A percentile compares a stretch with the other conserved stretches of the same genome.
Conservation (phyloP, 64 coral and sea anemone genomes). For the Montipora efflorescens region DNA sequence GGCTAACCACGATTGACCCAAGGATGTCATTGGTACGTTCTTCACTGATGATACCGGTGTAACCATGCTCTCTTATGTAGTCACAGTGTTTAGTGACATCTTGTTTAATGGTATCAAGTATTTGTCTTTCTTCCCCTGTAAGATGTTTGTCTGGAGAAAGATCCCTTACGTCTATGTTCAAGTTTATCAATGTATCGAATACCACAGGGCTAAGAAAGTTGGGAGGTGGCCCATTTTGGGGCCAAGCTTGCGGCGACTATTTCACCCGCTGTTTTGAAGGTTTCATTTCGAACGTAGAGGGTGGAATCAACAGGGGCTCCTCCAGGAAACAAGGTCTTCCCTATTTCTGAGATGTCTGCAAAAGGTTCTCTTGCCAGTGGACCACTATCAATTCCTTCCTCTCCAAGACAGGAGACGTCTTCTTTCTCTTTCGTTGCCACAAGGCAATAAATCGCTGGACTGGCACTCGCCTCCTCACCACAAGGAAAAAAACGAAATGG, state of each 20-base stretch:
- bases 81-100: neutral
- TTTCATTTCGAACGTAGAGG: neutral
- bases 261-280: neutral
- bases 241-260: neutral
- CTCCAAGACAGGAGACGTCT: neutral
- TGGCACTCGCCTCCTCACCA: neutral
- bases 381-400: neutral
- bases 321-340: neutral
- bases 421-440: neutral
- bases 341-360: neutral
- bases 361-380: neutral
- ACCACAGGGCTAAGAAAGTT: neutral
- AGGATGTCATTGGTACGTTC: neutral
- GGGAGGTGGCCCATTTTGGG: neutral
- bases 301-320: neutral
- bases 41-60: neutral
- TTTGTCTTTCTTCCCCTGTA: neutral
- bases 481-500: neutral
- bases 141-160: neutral
- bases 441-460: neutral
- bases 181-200: neutral
- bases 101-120: neutral
- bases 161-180: neutral
- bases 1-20: neutral
- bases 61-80: neutral